Base-by-base conservation (phyloP, 2,888 invertebrate genomes). In the Nymphalis urticae region DNA sequence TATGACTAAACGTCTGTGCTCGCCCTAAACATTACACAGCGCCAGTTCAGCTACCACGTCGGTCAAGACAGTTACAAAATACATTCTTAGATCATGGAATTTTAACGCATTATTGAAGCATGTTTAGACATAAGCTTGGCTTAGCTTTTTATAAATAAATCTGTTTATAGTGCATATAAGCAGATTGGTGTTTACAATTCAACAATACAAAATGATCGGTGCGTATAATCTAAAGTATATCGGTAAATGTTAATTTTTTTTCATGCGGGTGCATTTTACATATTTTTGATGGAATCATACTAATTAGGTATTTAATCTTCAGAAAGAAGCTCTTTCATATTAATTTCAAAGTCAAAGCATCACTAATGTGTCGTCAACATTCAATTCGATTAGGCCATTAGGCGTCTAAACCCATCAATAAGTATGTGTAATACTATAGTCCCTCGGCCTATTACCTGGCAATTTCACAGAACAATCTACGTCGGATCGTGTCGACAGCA, bases 391-490 rank as follows among this genome's bases (percentile, higher is more conserved):
- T 88, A 89, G 84, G 83, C 83, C 81, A 85, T 85, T 85, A 85
- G 87, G 84, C 87, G 83, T 81, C 85, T 88, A 87, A 90, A 83
- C 85, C 86, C 84, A 85, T 85, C 87, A 89, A 89, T 90, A 89
- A 90, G 88, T 91, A 89, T 88, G 88, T 91, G 90, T 91, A 91
- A 90, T 90, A 84, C 86, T 87, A 89, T 87, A 91, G 90, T 87
- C 87, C 86, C 86, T 85, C 86, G 85, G 90, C 90, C 91, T 92
- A 92, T 92, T 92, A 92, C 92, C 92, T 92, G 92, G 89, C 91
- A 92, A 92, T 92, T 92, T 92, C 90, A 91, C 91, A 89, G 92
- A 90, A 90, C 90, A 91, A 90, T 90, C 89, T 89, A 90, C 90
- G 85, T 87, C 83, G 86, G 85, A 83, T 85, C 85, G 86, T 83